Percentiles rank a stretch among this genome's conserved stretches.
Evolutionary conservation across 2,797 vertebrate genomes (phyloP).

Genomic region (Peromyscus eremicus): DNA sequence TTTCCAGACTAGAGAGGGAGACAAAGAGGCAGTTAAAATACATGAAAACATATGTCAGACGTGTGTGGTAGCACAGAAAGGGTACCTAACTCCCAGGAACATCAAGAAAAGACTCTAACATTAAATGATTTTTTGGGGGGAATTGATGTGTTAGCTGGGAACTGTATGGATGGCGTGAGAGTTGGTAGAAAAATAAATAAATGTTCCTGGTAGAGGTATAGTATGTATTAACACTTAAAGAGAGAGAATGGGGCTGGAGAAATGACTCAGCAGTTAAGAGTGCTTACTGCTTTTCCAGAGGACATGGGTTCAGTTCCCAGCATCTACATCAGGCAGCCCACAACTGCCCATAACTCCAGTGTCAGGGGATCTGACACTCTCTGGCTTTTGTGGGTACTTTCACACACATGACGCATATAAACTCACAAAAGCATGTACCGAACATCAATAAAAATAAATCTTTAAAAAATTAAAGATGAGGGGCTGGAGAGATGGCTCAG

Average conservation of each 20-base stretch:
- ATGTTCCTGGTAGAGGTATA: background rate
- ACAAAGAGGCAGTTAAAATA: background rate
- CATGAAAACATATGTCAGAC: background rate
- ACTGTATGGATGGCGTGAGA: background rate
- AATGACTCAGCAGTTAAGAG: background rate
- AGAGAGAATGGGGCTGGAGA: background rate
- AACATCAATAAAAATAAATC: background rate
- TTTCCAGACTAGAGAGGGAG: constrained; percentile 10
- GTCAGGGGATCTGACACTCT: background rate
- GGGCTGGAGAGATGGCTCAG: too few relatives aligned
- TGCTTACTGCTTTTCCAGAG: background rate
- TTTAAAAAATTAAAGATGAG: background rate
- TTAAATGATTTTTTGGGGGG: background rate
- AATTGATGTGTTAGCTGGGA: background rate
- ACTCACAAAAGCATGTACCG: background rate
- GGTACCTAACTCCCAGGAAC: background rate
- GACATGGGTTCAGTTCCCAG: background rate
- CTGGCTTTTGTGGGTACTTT: background rate
- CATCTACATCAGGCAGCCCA: background rate
- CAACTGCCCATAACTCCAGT: background rate
- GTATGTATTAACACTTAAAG: background rate
- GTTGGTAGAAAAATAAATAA: background rate
- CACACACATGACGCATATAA: background rate
- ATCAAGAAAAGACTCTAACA: background rate
- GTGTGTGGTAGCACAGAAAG: background rate